Conservation (phyloP, 2,797 vertebrate species). For the Botia kubotai region DNA sequence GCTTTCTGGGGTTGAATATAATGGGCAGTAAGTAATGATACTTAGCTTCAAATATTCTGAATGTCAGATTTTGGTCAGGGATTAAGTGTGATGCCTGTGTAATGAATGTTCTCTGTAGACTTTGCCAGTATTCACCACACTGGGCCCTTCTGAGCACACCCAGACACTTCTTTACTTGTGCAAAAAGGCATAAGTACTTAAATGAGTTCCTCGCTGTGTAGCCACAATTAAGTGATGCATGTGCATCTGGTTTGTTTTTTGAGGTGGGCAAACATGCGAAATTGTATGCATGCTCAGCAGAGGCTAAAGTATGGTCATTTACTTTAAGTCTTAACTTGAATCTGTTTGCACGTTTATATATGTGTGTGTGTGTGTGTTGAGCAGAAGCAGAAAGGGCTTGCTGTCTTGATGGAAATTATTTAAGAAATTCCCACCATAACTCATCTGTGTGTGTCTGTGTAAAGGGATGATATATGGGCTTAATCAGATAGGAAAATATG, state of each 20-base stretch:
- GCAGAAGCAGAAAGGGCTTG: conserved; percentile 16
- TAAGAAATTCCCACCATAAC: conserved; percentile 37
- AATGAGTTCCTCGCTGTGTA: conserved; percentile 25
- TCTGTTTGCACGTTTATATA: conserved; percentile 18
- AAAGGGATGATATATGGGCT: conserved; percentile 81
- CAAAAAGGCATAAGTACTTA: conserved; percentile 5
- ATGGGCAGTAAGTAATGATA: background rate
- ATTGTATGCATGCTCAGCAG: background rate
- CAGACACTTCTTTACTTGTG: conserved; percentile 24
- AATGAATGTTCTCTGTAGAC: background rate
- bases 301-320: background rate
- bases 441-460: conserved; percentile 32
- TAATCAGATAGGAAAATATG: conserved; percentile 84
- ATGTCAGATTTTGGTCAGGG: conserved; percentile 24
- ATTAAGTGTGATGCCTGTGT: background rate
- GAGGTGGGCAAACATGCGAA: background rate
- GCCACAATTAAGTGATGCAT: conserved; percentile 4
- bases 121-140: background rate
- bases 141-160: background rate
- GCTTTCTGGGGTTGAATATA: background rate
- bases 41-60: conserved; percentile 16
- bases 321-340: background rate
- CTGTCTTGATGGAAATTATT: conserved; percentile 32
- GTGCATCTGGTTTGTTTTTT: conserved; percentile 2
- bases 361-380: conserved; percentile 24